A percentile compares a stretch with the other conserved stretches of the same genome.
Evolutionary conservation across 2,797 vertebrate genomes (phyloP).

Genomic region (Catamblyrhynchus diadema): DNA sequence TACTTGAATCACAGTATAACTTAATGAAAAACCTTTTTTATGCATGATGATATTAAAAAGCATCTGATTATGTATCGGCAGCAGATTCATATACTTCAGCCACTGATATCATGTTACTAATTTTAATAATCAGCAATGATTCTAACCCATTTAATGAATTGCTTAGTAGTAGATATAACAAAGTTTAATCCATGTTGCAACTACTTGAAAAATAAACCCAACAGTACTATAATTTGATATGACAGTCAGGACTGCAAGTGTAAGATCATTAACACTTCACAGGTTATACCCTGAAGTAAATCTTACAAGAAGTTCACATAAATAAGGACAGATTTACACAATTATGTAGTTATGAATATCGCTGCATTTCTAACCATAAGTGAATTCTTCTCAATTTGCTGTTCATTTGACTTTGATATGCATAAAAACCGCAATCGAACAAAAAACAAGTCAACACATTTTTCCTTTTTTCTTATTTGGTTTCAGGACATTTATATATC

Average conservation of each 20-base stretch:
- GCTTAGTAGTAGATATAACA: constrained; percentile 43
- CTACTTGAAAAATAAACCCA: constrained; percentile 66
- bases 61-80: background rate
- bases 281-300: constrained; percentile 74
- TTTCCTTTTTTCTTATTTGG: constrained; percentile 65
- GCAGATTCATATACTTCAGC: background rate
- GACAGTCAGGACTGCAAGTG: constrained; percentile 65
- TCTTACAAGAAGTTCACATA: constrained; percentile 72
- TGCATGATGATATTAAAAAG: background rate
- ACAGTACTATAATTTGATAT: constrained; percentile 64
- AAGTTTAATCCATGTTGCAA: constrained; percentile 58
- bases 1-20: background rate
- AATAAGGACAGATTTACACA: constrained; percentile 73
- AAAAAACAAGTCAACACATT: constrained; percentile 68
- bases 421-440: constrained; percentile 63
- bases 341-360: constrained; percentile 70
- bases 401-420: constrained; percentile 72
- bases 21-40: background rate
- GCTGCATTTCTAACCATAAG: constrained; percentile 61
- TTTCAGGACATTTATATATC: constrained; percentile 74
- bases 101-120: background rate
- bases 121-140: constrained; percentile 39
- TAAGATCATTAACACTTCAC: constrained; percentile 74
- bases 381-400: constrained; percentile 64
- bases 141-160: constrained; percentile 30